These are phyloP conservation scores for Spodoptera picta DNA, from an alignment of 2,888 invertebrate species.

Conservation along the genomic window DNA sequence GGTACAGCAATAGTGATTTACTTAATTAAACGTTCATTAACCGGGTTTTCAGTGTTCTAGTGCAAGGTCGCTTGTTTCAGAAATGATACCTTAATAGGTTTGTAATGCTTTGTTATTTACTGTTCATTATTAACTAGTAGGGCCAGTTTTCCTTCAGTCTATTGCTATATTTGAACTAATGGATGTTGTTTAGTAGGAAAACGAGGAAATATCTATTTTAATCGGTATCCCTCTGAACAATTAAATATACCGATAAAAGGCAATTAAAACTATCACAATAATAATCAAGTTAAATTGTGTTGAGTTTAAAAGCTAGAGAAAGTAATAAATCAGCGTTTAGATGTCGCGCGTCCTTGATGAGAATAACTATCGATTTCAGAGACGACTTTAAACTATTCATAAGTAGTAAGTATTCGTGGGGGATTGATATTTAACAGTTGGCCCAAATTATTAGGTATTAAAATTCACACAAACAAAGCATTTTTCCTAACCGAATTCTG, in stretches of 20 bases:
- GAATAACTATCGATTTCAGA: constrained; percentile 53
- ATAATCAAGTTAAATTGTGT: not conserved
- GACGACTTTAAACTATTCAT: constrained; percentile 17
- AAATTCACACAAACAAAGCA: too few relatives aligned
- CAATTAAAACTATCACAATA: too few relatives aligned
- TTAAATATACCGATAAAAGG: too few relatives aligned
- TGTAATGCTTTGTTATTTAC: constrained; percentile 44
- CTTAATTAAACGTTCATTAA: constrained; percentile 45
- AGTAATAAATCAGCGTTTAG: constrained; percentile 17
- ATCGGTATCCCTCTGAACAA: too few relatives aligned
- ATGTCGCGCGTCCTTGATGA: constrained; percentile 41
- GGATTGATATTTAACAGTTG: not conserved
- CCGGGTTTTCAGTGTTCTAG: constrained; percentile 45
- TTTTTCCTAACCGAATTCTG: not conserved
- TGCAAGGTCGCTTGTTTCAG: constrained; percentile 48
- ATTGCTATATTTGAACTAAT: constrained; percentile 1
- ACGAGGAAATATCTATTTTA: too few relatives aligned
- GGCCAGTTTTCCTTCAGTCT: constrained; percentile 14
- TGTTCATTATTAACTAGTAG: constrained; percentile 9
- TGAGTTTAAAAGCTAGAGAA: not conserved
- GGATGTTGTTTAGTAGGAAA: too few relatives aligned
- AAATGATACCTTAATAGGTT: constrained; percentile 43
- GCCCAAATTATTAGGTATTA: too few relatives aligned
- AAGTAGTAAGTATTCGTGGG: not conserved
- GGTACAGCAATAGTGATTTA: constrained; percentile 27